Percentiles rank a stretch among this genome's conserved stretches.
These are phyloP conservation scores for Drosophila tani DNA, from an alignment of 1,140 invertebrate species.

Conservation along the genomic window DNA sequence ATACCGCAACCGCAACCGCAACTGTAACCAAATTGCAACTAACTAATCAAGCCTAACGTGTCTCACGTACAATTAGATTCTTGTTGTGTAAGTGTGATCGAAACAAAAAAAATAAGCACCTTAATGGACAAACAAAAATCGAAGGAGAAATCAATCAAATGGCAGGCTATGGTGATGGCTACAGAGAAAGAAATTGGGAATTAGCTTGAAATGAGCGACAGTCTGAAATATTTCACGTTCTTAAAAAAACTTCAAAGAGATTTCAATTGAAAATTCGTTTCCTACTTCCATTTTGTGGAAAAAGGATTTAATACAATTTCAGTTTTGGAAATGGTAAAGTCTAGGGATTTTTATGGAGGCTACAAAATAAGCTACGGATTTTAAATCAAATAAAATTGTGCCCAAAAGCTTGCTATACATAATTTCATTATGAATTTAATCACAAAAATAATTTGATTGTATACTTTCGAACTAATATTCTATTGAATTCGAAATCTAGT, in stretches of 20 bases:
- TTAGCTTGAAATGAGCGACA: too few relatives aligned
- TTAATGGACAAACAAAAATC: neutral
- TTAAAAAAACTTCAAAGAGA: too few relatives aligned
- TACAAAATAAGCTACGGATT: neutral
- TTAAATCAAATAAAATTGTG: neutral
- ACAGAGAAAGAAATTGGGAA: slow-evolving; percentile 1
- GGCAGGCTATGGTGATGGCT: slow-evolving; percentile 39
- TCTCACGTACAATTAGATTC: slow-evolving; percentile 76
- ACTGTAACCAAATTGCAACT: slow-evolving; percentile 55
- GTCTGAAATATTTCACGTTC: too few relatives aligned
- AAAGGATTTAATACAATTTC: neutral
- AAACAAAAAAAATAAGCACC: slow-evolving; percentile 19
- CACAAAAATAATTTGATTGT: neutral
- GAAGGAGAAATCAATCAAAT: slow-evolving; percentile 15
- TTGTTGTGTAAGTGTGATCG: slow-evolving; percentile 65
- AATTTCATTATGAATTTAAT: neutral
- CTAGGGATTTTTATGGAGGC: neutral
- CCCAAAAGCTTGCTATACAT: neutral
- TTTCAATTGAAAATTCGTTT: too few relatives aligned
- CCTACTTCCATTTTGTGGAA: neutral
- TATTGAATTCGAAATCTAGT: too few relatives aligned
- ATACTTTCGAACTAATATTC: too few relatives aligned
- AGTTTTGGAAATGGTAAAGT: too few relatives aligned
- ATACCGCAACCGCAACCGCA: slow-evolving; percentile 27
- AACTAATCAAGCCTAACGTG: slow-evolving; percentile 68